Evolutionary conservation across 2,888 invertebrate genomes (phyloP).

Genomic region (Strigamia transsilvanica): DNA sequence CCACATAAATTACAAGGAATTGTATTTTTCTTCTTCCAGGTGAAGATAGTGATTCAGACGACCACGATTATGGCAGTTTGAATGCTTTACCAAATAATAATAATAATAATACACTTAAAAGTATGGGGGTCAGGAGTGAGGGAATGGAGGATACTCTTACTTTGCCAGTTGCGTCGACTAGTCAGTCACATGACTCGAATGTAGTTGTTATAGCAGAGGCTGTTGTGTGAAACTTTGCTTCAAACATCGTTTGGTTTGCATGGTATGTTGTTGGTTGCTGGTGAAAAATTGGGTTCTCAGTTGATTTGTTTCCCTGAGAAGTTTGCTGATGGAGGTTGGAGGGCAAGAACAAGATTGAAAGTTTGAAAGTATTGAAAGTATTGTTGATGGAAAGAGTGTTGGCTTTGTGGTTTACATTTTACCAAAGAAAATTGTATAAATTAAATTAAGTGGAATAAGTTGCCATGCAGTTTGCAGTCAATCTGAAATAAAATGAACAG

Average conservation of each 20-base stretch:
- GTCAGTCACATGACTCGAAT: conserved; percentile 20
- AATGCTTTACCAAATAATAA: not conserved
- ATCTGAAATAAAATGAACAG: not conserved
- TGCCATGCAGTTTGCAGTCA: not conserved
- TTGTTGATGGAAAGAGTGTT: no score
- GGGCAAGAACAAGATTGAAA: not conserved
- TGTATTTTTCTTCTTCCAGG: not conserved
- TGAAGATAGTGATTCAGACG: conserved; percentile 4
- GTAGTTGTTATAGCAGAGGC: conserved; percentile 19
- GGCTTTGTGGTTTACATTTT: no score
- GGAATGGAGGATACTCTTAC: not conserved
- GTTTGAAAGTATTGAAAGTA: not conserved
- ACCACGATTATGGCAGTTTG: conserved; percentile 5
- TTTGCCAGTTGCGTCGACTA: not conserved
- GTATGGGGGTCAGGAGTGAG: not conserved
- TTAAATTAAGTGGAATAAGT: not conserved
- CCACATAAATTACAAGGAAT: no score
- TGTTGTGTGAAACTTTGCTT: conserved; percentile 19
- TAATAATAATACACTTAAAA: not conserved
- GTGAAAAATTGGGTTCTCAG: no score
- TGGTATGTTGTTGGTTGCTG: no score
- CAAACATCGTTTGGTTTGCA: not conserved
- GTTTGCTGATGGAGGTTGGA: not conserved
- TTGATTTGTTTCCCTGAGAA: no score
- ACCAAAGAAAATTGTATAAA: not conserved